A percentile compares a stretch with the other conserved stretches of the same genome.
Conservation (phyloP, 2,113 vertebrate genomes). For the Spea multiplicata region DNA sequence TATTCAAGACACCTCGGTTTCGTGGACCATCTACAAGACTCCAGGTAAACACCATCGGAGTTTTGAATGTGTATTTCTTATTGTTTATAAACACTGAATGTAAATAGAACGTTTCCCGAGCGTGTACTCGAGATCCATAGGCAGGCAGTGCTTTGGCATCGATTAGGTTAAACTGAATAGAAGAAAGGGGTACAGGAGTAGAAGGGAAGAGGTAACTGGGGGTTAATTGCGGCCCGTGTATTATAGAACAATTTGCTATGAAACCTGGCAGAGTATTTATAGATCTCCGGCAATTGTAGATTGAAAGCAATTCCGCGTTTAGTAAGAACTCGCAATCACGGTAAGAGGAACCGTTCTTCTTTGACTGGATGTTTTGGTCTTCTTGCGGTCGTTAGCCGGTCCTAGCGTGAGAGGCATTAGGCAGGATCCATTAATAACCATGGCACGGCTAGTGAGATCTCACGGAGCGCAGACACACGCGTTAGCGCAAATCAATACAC, state of each 20-base stretch:
- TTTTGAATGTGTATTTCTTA: no score
- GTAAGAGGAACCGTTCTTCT: conserved; percentile 2
- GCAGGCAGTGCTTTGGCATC: no score
- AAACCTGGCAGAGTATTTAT: not conserved
- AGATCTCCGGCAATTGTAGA: not conserved
- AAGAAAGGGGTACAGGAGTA: no score
- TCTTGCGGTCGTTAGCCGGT: conserved; percentile 5
- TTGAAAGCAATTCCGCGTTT: not conserved
- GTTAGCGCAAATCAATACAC: conserved; percentile 54
- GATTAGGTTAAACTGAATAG: no score
- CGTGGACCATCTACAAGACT: not conserved
- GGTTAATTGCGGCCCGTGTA: not conserved
- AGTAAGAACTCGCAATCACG: conserved; percentile 20
- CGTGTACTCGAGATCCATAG: no score
- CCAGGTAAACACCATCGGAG: conserved; percentile 3
- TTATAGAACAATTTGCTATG: not conserved
- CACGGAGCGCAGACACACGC: conserved; percentile 46
- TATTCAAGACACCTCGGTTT: not conserved
- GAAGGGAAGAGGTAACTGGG: not conserved
- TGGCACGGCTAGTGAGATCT: conserved; percentile 35
- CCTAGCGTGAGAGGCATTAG: conserved; percentile 26
- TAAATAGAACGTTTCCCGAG: no score
- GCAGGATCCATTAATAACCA: conserved; percentile 50
- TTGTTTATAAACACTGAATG: no score
- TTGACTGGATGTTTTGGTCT: conserved; percentile 13